Base-by-base conservation (phyloP, 2,113 vertebrate species). In the Nasalis larvatus region DNA sequence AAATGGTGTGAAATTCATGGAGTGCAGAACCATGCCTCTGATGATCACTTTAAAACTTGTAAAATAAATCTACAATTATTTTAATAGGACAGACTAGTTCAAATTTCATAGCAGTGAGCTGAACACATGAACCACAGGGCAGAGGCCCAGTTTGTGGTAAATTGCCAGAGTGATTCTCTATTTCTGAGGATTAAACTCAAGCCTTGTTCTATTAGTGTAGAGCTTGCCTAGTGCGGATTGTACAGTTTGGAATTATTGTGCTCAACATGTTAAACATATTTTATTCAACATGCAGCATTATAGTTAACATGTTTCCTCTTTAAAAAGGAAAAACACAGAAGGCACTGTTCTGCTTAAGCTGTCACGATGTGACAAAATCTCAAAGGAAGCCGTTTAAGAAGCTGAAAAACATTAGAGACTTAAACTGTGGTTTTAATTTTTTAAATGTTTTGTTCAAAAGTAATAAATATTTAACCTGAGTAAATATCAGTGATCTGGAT, bases 391-490 rank as follows among this genome's bases (percentile, higher is more conserved):
- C 2, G 1, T 85, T 94, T 93, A 96, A 97, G 97, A 96, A 95
- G 91, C 97, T 66, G 95, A 97, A 97, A 97, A 97, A 91, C 93
- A 97, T 96, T 80, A 92, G 68, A 95, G 56, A 97, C 93, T 95
- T 96, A 97, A 98, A 97, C 95, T 98, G 96, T 30, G 98, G 93
- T 88, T 97, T 98, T 97, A 92, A 93, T 91, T 96, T 97, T 98
- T 98, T 97, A 88, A 96, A 78, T 97, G 96, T 98, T 98, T 98
- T 98, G 96, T 95, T 89, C 11, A 8, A 80, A 98, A 94, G 97
- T 96, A 98, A 96, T 98, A 98, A 98, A 98, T 97, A 98, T 97
- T 98, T 98, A 97, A 95, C 96, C 97, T 98, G 21, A 96, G 94
- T 96, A 96, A 96, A 97, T 89, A 93, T 86, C 94, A 81, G 73